These are phyloP conservation scores for Palythoa grandiflora DNA, from an alignment of 92 coral and sea anemone species.

Conservation along the genomic window DNA sequence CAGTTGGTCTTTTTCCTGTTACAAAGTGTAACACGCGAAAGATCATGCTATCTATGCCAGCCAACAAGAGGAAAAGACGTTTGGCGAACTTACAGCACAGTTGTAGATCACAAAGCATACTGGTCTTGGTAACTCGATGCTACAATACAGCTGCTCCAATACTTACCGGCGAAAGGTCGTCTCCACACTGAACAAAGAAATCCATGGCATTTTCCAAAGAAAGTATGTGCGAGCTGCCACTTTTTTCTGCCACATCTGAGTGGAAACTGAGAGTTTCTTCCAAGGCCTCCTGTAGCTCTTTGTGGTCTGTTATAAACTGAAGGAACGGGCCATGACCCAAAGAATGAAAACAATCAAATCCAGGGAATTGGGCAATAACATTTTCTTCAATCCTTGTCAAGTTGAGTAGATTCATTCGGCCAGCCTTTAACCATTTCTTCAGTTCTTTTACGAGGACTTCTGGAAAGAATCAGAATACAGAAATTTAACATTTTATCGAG, in stretches of 20 bases:
- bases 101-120: no score
- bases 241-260: background rate
- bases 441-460: no score
- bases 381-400: constrained; percentile 73
- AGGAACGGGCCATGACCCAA: constrained; percentile 88
- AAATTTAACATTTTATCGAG: no score
- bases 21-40: no score
- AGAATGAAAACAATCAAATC: constrained; percentile 70
- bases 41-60: no score
- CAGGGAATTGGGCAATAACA: constrained; percentile 65
- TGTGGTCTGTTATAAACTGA: constrained; percentile 73
- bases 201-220: constrained; percentile 63
- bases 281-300: constrained; percentile 64
- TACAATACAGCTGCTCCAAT: background rate
- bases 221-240: constrained; percentile 8
- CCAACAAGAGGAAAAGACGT: no score
- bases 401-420: constrained; percentile 49
- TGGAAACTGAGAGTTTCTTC: constrained; percentile 56
- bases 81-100: no score
- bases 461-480: no score
- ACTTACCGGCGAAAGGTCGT: constrained; percentile 67
- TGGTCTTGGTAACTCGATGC: no score
- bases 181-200: constrained; percentile 82
- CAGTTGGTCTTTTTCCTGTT: no score
- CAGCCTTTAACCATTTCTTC: no score